These are phyloP conservation scores for Euwallacea fornicatus DNA, from an alignment of 1,140 invertebrate genomes.

Conservation along the genomic window DNA sequence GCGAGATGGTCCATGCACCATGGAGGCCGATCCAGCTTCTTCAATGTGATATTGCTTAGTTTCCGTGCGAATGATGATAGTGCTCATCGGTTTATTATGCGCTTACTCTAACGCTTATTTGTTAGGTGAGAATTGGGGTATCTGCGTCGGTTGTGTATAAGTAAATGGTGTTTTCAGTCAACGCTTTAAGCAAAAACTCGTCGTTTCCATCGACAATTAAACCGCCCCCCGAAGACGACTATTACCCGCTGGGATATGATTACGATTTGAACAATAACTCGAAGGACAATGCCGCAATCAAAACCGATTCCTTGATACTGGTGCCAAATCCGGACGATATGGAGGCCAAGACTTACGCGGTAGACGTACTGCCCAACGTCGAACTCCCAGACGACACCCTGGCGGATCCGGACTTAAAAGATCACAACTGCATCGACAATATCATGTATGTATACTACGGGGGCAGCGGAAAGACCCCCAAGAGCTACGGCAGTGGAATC, in stretches of 20 bases:
- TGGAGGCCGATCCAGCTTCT: conserved; percentile 38
- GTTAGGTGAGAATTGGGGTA: not conserved
- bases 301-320: conserved; percentile 49
- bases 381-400: conserved; percentile 51
- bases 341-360: conserved; percentile 43
- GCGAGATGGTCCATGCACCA: not conserved
- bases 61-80: conserved; percentile 29
- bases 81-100: conserved; percentile 23
- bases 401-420: conserved; percentile 54
- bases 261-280: conserved; percentile 49
- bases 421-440: conserved; percentile 60
- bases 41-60: conserved; percentile 34
- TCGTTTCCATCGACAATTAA: conserved; percentile 35
- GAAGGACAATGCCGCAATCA: conserved; percentile 11
- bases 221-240: conserved; percentile 31
- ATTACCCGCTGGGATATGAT: conserved; percentile 44
- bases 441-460: conserved; percentile 64
- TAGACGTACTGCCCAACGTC: conserved; percentile 49
- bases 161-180: conserved; percentile 12
- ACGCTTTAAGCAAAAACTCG: conserved; percentile 32
- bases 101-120: not conserved
- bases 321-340: conserved; percentile 49
- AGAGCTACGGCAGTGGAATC: conserved; percentile 51
- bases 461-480: conserved; percentile 48
- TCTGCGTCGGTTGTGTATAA: not conserved